These are phyloP conservation scores for Neodiprion fabricii DNA, from an alignment of 1,140 invertebrate species.

Conservation along the genomic window DNA sequence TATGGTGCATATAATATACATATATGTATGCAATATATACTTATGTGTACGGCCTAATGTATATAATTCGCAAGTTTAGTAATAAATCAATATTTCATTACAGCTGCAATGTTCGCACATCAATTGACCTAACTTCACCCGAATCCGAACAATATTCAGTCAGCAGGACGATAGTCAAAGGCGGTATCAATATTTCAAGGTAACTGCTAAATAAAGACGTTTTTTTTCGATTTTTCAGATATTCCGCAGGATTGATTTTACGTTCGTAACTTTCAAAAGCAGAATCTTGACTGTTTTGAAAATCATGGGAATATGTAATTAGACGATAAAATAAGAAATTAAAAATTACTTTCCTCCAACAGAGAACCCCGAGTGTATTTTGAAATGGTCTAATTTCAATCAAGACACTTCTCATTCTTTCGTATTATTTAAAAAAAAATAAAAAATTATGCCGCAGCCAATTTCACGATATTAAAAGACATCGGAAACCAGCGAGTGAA, in stretches of 20 bases:
- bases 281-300: too few relatives aligned
- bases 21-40: constrained; percentile 3
- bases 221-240: neutral
- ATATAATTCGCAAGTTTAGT: constrained; percentile 54
- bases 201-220: neutral
- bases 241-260: neutral
- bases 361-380: too few relatives aligned
- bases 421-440: too few relatives aligned
- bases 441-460: too few relatives aligned
- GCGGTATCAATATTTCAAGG: neutral
- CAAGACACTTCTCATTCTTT: too few relatives aligned
- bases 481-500: too few relatives aligned
- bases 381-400: too few relatives aligned
- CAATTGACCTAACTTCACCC: neutral
- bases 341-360: too few relatives aligned
- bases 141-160: neutral
- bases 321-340: too few relatives aligned
- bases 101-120: constrained; percentile 3
- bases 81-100: constrained; percentile 55
- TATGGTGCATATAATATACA: constrained; percentile 3
- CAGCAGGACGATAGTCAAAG: neutral
- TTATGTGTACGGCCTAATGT: constrained; percentile 42
- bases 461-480: too few relatives aligned
- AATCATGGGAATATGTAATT: too few relatives aligned
- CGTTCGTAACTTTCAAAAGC: too few relatives aligned